A percentile compares a stretch with the other conserved stretches of the same genome.
Conservation (phyloP, 2,888 invertebrate species). For the Rutpela maculata region DNA sequence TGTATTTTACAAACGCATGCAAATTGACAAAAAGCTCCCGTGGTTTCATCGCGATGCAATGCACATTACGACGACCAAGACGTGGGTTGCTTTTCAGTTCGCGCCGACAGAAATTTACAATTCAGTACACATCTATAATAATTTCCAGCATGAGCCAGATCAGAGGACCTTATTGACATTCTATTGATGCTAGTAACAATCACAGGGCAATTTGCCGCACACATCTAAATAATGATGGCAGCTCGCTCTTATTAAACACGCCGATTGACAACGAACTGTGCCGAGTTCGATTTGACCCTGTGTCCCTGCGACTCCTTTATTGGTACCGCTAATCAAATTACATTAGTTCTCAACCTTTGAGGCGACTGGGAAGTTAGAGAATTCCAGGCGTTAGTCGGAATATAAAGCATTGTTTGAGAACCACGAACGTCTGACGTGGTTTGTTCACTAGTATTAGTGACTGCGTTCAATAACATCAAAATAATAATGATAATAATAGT, state of each 20-base stretch:
- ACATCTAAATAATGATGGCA: constrained; percentile 57
- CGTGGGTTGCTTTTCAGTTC: constrained; percentile 22
- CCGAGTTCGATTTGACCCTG: background rate
- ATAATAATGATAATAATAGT: no score
- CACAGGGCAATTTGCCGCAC: constrained; percentile 61
- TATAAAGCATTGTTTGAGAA: background rate
- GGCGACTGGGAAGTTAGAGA: constrained; percentile 4
- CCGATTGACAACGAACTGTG: constrained; percentile 13
- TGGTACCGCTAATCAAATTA: constrained; percentile 25
- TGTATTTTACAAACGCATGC: constrained; percentile 46
- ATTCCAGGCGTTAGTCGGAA: background rate
- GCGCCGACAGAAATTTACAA: constrained; percentile 50
- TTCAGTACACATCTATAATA: constrained; percentile 57
- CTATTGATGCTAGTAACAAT: constrained; percentile 58
- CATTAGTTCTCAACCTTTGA: constrained; percentile 11
- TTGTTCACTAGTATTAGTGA: no score
- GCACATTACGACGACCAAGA: constrained; percentile 14
- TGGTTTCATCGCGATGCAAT: constrained; percentile 46
- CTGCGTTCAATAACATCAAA: no score
- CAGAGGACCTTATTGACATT: constrained; percentile 61
- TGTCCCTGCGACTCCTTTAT: constrained; percentile 4
- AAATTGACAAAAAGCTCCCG: constrained; percentile 47
- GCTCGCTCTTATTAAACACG: constrained; percentile 22
- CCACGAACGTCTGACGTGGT: background rate
- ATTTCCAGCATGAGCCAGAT: constrained; percentile 57